These are phyloP conservation scores for Sardinella longiceps DNA, from an alignment of 2,797 vertebrate species.

Conservation along the genomic window DNA sequence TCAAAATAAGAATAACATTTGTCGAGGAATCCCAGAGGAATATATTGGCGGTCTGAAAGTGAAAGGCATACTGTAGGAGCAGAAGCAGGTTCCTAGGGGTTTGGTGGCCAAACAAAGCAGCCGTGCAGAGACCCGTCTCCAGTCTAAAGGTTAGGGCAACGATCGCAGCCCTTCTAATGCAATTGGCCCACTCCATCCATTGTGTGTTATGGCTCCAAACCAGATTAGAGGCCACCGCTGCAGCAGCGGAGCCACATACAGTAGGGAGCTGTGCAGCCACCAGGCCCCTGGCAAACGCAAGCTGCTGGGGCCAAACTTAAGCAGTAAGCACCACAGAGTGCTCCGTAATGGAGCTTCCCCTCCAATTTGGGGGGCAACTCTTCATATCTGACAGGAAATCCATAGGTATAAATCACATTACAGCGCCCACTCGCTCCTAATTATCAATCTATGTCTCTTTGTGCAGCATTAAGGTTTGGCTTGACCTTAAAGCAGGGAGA, in stretches of 20 bases:
- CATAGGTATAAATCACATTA: conserved; percentile 98
- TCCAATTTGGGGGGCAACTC: conserved; percentile 91
- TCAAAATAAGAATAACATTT: neutral
- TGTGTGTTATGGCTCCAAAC: conserved; percentile 56
- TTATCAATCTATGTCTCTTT: conserved; percentile 99
- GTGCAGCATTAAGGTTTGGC: conserved; percentile 87
- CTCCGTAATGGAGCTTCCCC: conserved; percentile 91
- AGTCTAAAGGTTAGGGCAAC: conserved; percentile 47
- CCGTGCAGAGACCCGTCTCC: conserved; percentile 45
- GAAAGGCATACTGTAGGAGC: neutral
- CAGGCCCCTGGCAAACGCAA: conserved; percentile 58
- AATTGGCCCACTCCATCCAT: conserved; percentile 54
- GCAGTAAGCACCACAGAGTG: conserved; percentile 81
- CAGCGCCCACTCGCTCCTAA: conserved; percentile 87
- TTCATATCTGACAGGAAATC: conserved; percentile 98
- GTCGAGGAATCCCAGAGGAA: neutral
- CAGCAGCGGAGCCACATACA: conserved; percentile 38
- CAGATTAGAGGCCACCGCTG: conserved; percentile 57
- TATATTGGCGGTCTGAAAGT: neutral
- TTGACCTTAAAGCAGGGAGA: conserved; percentile 87
- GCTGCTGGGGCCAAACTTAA: conserved; percentile 74
- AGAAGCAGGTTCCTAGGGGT: neutral
- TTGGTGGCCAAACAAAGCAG: neutral
- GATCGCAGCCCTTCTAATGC: conserved; percentile 54
- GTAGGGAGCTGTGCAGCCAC: conserved; percentile 47